Conservation (phyloP, 2,888 invertebrate species). For the Entomobrya multifasciata region DNA sequence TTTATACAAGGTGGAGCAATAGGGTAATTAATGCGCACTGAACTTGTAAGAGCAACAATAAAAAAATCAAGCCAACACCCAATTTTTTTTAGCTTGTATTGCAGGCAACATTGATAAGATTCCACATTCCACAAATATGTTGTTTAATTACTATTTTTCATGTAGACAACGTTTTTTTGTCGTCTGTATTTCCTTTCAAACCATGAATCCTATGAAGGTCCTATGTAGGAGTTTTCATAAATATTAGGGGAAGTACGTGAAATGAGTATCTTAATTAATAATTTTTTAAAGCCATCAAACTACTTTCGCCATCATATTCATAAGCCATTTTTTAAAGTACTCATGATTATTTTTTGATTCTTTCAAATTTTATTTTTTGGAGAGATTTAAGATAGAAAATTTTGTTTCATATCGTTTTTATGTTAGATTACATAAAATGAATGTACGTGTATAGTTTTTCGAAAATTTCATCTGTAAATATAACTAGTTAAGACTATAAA, state of each 20-base stretch:
- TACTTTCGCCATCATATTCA: slow-evolving; percentile 12
- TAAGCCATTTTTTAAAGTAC: slow-evolving; percentile 26
- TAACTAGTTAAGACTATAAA: too few relatives aligned
- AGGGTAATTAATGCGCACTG: not conserved
- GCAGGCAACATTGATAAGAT: too few relatives aligned
- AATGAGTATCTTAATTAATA: too few relatives aligned
- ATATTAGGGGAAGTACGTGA: too few relatives aligned
- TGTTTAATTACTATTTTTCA: too few relatives aligned
- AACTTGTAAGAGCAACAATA: not conserved
- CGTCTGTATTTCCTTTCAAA: not conserved
- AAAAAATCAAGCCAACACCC: slow-evolving; percentile 17
- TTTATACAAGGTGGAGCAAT: not conserved
- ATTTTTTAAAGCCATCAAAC: slow-evolving; percentile 1
- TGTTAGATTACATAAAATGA: not conserved
- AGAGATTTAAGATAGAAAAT: slow-evolving; percentile 40
- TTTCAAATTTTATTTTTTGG: slow-evolving; percentile 53
- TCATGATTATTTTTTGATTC: slow-evolving; percentile 11
- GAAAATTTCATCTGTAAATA: not conserved
- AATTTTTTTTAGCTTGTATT: not conserved
- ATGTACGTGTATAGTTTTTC: not conserved
- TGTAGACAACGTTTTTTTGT: too few relatives aligned
- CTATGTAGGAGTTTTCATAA: too few relatives aligned
- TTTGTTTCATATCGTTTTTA: slow-evolving; percentile 15
- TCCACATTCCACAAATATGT: too few relatives aligned
- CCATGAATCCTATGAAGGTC: too few relatives aligned